Evolutionary conservation across 1,140 invertebrate genomes (phyloP).

Genomic region (Drosophila quadrilineata): DNA sequence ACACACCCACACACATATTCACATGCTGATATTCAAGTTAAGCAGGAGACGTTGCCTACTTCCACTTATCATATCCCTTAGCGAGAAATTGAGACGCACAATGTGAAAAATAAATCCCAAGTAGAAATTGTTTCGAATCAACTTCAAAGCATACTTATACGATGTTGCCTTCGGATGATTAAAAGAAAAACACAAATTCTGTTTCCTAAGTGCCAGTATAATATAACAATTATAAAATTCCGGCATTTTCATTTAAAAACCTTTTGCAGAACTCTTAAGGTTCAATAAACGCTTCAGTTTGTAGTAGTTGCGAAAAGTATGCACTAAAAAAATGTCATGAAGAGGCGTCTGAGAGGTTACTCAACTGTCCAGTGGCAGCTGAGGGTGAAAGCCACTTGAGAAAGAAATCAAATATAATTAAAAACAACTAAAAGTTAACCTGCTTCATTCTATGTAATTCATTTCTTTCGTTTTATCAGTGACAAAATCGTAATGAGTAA

Average conservation of each 20-base stretch:
- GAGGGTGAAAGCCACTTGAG: constrained; percentile 3
- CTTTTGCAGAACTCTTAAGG: background rate
- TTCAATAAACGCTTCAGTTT: constrained; percentile 12
- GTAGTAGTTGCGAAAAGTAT: constrained; percentile 13
- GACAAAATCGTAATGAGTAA: constrained; percentile 11
- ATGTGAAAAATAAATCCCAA: background rate
- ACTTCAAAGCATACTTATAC: constrained; percentile 28
- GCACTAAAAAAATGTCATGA: constrained; percentile 6
- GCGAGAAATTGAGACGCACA: background rate
- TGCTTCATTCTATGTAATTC: background rate
- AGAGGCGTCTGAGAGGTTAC: background rate
- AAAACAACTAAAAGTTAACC: constrained; percentile 13
- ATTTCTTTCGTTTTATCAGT: background rate
- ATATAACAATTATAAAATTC: constrained; percentile 13
- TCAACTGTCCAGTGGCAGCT: constrained; percentile 11
- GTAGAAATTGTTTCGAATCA: constrained; percentile 2
- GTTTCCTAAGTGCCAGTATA: constrained; percentile 7
- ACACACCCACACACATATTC: background rate
- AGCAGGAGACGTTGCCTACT: background rate
- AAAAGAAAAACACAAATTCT: too few relatives aligned
- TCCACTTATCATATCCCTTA: background rate
- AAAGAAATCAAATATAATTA: constrained; percentile 7
- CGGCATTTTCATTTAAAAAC: background rate
- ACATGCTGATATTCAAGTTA: too few relatives aligned
- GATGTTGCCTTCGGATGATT: constrained; percentile 12